These are phyloP conservation scores for Platerodrilus igneus DNA, from an alignment of 2,888 invertebrate genomes.

Conservation along the genomic window DNA sequence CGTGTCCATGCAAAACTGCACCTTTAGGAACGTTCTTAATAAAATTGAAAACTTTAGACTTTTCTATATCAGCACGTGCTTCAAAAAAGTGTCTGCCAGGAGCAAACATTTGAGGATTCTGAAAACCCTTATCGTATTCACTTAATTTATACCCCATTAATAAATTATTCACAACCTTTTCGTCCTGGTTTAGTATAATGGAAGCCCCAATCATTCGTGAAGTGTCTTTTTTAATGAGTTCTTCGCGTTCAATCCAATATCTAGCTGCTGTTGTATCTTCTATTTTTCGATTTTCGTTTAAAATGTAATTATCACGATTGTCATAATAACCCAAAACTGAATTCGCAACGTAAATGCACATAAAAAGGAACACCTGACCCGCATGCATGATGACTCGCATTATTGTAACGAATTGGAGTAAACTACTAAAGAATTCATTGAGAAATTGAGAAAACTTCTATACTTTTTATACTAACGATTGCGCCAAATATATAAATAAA, in stretches of 20 bases:
- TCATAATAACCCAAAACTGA: too few species aligned
- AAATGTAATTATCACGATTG: too few species aligned
- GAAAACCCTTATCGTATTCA: constrained; percentile 36
- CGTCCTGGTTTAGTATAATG: constrained; percentile 32
- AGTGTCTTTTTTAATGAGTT: constrained; percentile 14
- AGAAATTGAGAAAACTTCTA: too few species aligned
- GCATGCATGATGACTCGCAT: too few species aligned
- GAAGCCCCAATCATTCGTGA: constrained; percentile 11
- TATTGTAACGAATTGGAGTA: too few species aligned
- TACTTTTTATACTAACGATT: too few species aligned
- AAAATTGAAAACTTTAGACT: constrained; percentile 61
- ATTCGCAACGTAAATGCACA: too few species aligned
- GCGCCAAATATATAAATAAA: too few species aligned
- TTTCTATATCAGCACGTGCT: constrained; percentile 53
- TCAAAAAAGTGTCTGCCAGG: constrained; percentile 64
- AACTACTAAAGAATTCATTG: too few species aligned
- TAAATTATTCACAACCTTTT: constrained; percentile 34
- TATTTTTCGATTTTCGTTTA: too few species aligned
- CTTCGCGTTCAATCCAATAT: constrained; percentile 23
- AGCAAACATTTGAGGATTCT: constrained; percentile 48
- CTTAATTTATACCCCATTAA: constrained; percentile 35
- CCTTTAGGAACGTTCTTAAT: constrained; percentile 71
- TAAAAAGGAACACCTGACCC: too few species aligned
- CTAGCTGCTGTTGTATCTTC: constrained; percentile 13
- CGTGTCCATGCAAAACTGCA: constrained; percentile 64